Percentiles rank a stretch among this genome's conserved stretches.
phyloP scores from a whole-genome alignment of 2,888 invertebrate species.

The Caenorhabditis japonica region DNA sequence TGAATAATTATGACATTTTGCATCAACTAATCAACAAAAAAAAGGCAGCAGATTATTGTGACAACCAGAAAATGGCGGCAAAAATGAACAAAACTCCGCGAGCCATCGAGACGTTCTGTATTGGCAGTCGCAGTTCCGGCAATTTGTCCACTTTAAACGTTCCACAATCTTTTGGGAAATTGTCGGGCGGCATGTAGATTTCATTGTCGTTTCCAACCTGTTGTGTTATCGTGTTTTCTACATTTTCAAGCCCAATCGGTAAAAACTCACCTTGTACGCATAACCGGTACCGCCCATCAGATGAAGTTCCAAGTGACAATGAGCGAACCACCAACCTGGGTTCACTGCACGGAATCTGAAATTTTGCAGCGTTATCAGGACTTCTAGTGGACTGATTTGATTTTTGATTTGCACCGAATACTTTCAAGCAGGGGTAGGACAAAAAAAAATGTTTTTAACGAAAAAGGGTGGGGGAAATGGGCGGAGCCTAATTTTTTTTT shows the following conservation, averaged over 20 bases:
- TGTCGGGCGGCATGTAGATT: conserved; percentile 64
- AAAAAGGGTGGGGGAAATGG: too few relatives aligned
- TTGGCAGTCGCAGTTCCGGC: conserved; percentile 36
- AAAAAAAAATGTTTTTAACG: too few relatives aligned
- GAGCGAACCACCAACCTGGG: conserved; percentile 77
- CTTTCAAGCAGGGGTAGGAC: too few relatives aligned
- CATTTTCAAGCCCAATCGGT: neutral
- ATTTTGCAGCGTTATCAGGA: too few relatives aligned
- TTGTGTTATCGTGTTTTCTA: too few relatives aligned
- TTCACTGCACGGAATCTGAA: conserved; percentile 76
- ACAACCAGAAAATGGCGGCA: neutral
- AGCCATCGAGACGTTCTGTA: conserved; percentile 23
- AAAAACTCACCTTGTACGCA: conserved; percentile 56
- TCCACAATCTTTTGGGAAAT: conserved; percentile 68
- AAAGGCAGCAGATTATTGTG: too few relatives aligned
- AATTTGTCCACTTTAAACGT: conserved; percentile 49
- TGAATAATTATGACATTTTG: too few relatives aligned
- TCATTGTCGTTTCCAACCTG: conserved; percentile 72
- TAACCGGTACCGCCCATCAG: conserved; percentile 76
- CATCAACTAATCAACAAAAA: too few relatives aligned
- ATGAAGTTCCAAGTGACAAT: conserved; percentile 75
- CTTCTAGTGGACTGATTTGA: too few relatives aligned
- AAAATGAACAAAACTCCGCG: neutral
- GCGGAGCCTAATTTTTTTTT: too few relatives aligned
- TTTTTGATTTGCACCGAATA: too few relatives aligned